These are phyloP conservation scores for Nesogale talazaci DNA, from an alignment of 2,113 vertebrate species.

Conservation along the genomic window DNA sequence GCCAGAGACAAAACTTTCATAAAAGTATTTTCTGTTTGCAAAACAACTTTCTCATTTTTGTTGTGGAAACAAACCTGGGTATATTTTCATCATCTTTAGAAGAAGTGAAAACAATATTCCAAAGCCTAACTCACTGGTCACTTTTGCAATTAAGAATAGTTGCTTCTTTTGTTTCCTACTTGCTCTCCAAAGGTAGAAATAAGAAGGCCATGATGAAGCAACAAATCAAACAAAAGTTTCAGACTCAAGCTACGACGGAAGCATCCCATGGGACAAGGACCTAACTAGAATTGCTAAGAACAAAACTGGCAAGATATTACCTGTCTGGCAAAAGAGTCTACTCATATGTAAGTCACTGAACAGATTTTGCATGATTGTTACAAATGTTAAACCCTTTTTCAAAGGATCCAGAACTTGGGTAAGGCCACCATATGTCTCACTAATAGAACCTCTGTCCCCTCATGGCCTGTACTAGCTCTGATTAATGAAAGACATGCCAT, in stretches of 20 bases:
- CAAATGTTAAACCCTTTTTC: conserved; percentile 47
- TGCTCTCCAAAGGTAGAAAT: neutral
- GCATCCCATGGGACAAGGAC: conserved; percentile 14
- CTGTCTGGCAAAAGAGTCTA: neutral
- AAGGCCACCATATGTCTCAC: conserved; percentile 73
- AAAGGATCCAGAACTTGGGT: conserved; percentile 53
- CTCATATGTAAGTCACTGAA: conserved; percentile 34
- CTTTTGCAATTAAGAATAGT: conserved; percentile 58
- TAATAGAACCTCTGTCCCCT: conserved; percentile 66
- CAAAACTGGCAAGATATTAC: conserved; percentile 27
- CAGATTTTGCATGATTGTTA: conserved; percentile 16
- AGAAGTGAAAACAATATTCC: conserved; percentile 47
- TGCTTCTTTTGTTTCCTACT: neutral
- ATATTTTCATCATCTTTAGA: conserved; percentile 41
- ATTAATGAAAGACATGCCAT: conserved; percentile 78
- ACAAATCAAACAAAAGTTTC: neutral
- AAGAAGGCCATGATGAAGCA: conserved; percentile 11
- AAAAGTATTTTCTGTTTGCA: neutral
- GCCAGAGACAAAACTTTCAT: conserved; percentile 11
- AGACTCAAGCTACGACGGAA: conserved; percentile 31
- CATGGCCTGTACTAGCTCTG: conserved; percentile 62
- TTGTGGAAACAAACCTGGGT: conserved; percentile 56
- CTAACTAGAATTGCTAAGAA: conserved; percentile 5
- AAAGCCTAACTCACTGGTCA: conserved; percentile 48
- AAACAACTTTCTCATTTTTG: conserved; percentile 48